A percentile compares a stretch with the other conserved stretches of the same genome.
These are phyloP conservation scores for Rhizoglyphus robini DNA, from an alignment of 1,140 invertebrate genomes.

Conservation along the genomic window DNA sequence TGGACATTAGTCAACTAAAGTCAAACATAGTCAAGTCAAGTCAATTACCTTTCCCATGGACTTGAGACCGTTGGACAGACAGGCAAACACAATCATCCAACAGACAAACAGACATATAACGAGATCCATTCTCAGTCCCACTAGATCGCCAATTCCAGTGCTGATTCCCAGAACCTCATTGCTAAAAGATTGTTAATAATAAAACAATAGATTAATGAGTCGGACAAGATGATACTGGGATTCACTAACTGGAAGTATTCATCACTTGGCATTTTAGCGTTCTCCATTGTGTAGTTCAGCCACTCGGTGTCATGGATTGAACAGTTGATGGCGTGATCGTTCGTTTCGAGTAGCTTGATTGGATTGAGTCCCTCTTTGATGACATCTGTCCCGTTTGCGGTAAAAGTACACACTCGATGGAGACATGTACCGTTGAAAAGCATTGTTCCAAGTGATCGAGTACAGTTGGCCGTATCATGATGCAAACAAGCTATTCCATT, in stretches of 20 bases:
- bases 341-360: neutral
- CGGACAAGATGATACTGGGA: too few species aligned
- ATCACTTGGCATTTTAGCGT: constrained; percentile 28
- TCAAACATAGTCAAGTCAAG: constrained; percentile 22
- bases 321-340: neutral
- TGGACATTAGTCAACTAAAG: constrained; percentile 27
- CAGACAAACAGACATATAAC: constrained; percentile 76
- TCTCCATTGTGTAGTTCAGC: constrained; percentile 31
- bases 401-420: constrained; percentile 17
- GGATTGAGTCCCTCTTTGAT: neutral
- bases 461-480: constrained; percentile 35
- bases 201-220: too few species aligned
- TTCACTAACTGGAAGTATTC: constrained; percentile 30
- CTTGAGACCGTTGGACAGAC: constrained; percentile 95
- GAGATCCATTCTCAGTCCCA: constrained; percentile 84
- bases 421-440: constrained; percentile 31
- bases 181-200: constrained; percentile 31
- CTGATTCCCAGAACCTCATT: constrained; percentile 62
- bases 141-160: constrained; percentile 62
- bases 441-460: constrained; percentile 30
- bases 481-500: constrained; percentile 23
- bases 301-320: constrained; percentile 5
- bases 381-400: neutral
- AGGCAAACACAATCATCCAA: constrained; percentile 89
- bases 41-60: constrained; percentile 75